Evolutionary conservation across 2,797 vertebrate genomes (phyloP), one percentile per base, ranked within the genome.

Genomic region (Pristis pectinata): DNA sequence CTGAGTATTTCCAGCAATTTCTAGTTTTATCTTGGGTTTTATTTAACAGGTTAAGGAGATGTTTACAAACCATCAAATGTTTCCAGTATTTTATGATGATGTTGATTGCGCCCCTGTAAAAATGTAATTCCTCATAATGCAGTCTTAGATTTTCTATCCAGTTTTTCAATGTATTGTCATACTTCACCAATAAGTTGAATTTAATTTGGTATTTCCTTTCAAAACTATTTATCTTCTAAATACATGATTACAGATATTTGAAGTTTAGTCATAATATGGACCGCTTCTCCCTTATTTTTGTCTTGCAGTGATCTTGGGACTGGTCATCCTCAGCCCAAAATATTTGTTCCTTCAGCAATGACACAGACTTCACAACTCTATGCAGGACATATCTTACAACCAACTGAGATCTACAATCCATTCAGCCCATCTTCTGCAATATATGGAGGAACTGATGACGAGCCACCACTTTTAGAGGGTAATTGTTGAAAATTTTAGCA

Each of bases 401-500:
- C 97, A 5, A 59, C 34, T 41, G 96, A 97, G 53, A 37, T 56
- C 64, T 89, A 56, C 37, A 74, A 15, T 74, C 80, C 83, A 34
- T 85, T 89, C 19, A 30, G 61, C 49, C 59, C 64, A 64, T 24
- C 59, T 44, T 59, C 80, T 4, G 10, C 61, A 56, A 49, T 80
- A 53, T 41, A 61, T 85, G 41, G 27, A 37, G 72, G 82, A 30
- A 97, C 97, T 96, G 97, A 97, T 0, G 96, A 97, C 95, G 97
- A 98, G 27, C 97, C 97, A 95, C 97, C 97, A 95, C 96, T 98
- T 95, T 95, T 98, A 41, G 97, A 98, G 98, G 97, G 96, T 98
- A 97, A 96, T 67, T 22, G 22, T 67, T 37, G 27, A 41, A 41
- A 11, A 91, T 24, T 37, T 9, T 67, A 37, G 24, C 59, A 67